Evolutionary conservation across 1,140 invertebrate species (phyloP).

Genomic region (Philotrypesis tridentata): DNA sequence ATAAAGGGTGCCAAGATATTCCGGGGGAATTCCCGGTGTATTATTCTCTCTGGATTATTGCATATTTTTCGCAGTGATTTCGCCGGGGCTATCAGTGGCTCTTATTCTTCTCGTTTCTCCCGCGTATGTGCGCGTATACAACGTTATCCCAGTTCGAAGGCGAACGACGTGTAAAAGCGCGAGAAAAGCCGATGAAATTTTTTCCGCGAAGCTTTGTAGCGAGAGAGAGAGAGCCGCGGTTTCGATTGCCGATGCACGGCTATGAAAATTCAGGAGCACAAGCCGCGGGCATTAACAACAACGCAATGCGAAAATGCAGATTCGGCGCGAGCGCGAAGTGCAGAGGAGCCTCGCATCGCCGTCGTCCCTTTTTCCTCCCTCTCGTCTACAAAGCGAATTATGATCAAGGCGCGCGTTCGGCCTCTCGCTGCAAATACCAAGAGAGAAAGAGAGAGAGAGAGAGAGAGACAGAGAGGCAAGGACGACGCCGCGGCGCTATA

Average conservation of each 20-base stretch:
- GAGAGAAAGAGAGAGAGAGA: no score
- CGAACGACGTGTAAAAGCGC: no score
- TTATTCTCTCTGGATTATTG: neutral
- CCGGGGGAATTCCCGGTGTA: conserved; percentile 2
- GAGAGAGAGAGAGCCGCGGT: no score
- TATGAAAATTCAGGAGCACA: no score
- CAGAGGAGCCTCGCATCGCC: neutral
- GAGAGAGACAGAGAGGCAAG: no score
- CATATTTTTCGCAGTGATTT: neutral
- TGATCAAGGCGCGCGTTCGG: conserved; percentile 39
- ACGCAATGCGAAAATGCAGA: neutral
- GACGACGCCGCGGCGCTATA: conserved; percentile 30
- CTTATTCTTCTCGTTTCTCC: neutral
- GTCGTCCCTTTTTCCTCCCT: neutral
- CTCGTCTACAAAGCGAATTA: conserved; percentile 39
- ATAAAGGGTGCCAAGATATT: conserved; percentile 33
- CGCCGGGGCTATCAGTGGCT: neutral
- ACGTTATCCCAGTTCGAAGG: no score
- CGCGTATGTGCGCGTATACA: no score
- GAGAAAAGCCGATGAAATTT: no score
- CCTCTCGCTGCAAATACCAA: conserved; percentile 33
- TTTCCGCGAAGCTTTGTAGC: no score
- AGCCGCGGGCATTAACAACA: neutral
- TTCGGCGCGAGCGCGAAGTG: conserved; percentile 18
- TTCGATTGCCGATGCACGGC: no score